Base-by-base conservation (phyloP, 2,888 invertebrate species). In the Nasonovia ribisnigri region DNA sequence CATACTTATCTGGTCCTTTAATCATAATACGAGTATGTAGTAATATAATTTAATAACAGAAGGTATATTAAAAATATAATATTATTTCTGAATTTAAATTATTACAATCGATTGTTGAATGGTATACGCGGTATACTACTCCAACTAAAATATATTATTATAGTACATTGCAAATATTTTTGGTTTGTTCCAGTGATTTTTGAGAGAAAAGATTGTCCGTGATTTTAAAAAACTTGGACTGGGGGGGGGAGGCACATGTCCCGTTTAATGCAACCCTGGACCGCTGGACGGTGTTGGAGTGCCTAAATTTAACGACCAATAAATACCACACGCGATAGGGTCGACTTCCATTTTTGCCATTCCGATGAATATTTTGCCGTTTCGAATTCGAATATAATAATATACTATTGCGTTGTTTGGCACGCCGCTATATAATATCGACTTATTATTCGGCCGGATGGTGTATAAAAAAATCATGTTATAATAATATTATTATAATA, bases 401-500 rank as follows among this genome's bases (percentile, higher is more conserved):
- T 67, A 67, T 67, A 36, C 67, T 67, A 67, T 67, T 36, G 36
- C n/a, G n/a, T n/a, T 67, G n/a, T 36, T 67, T 67, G 67, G 36
- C 67, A 16, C n/a, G 6, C 6, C 20, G 6, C 20, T 86, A 29
- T 29, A 43, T 86, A 13, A 46, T 26, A 86, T 46, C 29, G 46
- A 43, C 84, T 43, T 43, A 86, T 46, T 16, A n/a, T 46, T 5
- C 29, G 3, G 1, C 86, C n/a, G 51, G 36, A 88, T 24, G 24
- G 36, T 48, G 24, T 24, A 24, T 24, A 77, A 6, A 77, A 60
- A 60, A 60, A 60, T 11, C 1, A 8, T n/a, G 11, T 67, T 67
- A 51, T n/a, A 54, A 36, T 88, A 36, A 46, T 87, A 87, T 51
- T n/a, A 87, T 87, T 87, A 87, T 51, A 20, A 87, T 87, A 87